phyloP scores from a whole-genome alignment of 1,140 invertebrate species.

The Achatina immaculata region DNA sequence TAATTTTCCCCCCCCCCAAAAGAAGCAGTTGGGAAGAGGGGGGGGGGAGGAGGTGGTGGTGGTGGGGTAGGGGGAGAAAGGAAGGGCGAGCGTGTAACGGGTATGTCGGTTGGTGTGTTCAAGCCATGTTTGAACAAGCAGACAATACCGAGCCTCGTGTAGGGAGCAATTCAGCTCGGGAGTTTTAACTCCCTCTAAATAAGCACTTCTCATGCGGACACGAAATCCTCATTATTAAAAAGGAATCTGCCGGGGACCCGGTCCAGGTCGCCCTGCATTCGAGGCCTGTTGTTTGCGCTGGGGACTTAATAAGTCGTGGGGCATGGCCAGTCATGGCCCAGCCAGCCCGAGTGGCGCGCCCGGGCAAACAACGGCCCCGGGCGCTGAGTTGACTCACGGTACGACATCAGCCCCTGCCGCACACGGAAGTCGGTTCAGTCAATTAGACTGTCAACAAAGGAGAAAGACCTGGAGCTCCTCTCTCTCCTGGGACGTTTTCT shows the following conservation, averaged over 20 bases:
- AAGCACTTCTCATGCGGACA: slow-evolving; percentile 2
- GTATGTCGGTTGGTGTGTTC: no score
- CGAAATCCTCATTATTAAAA: slow-evolving; percentile 39
- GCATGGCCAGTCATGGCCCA: slow-evolving; percentile 33
- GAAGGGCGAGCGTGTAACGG: no score
- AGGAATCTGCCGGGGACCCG: not conserved
- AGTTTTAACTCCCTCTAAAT: not conserved
- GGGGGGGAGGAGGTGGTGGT: no score
- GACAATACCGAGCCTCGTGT: no score
- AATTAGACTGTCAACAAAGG: slow-evolving; percentile 18
- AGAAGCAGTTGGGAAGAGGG: no score
- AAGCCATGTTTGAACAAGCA: no score
- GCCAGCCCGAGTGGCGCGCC: slow-evolving; percentile 2
- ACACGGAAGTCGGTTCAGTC: not conserved
- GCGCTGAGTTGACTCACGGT: not conserved
- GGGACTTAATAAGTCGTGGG: slow-evolving; percentile 15
- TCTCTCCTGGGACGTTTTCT: no score
- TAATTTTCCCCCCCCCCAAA: no score
- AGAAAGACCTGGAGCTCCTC: no score
- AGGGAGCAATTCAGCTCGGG: no score
- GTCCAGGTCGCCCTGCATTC: not conserved
- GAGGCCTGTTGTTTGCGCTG: slow-evolving; percentile 8
- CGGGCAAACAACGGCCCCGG: slow-evolving; percentile 6
- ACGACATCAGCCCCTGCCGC: not conserved
- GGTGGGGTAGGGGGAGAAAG: no score